Evolutionary conservation across 2,113 vertebrate genomes (phyloP).

Genomic region (Lepus americanus): DNA sequence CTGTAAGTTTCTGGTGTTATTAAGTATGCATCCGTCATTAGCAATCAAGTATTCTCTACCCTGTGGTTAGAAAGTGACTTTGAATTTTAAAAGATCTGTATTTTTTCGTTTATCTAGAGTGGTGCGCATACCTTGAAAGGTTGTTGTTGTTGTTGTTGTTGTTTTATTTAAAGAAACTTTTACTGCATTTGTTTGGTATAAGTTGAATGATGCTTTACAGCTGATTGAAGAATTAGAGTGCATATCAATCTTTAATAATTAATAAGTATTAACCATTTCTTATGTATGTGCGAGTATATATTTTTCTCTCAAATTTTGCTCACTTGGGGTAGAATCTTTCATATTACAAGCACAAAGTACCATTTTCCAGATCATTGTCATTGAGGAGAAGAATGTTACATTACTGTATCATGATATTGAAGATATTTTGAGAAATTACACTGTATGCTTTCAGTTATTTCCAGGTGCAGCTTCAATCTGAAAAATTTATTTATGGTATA

Average conservation of each 20-base stretch:
- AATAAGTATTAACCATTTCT: background rate
- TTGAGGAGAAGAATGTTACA: slow-evolving; percentile 37
- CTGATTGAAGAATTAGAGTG: slow-evolving; percentile 14
- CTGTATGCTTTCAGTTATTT: slow-evolving; percentile 55
- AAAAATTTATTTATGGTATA: slow-evolving; percentile 43
- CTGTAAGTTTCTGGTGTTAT: slow-evolving; percentile 51
- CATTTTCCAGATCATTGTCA: slow-evolving; percentile 30
- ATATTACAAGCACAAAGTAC: slow-evolving; percentile 50
- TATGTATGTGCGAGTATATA: background rate
- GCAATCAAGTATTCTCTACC: slow-evolving; percentile 35
- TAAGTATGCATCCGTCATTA: slow-evolving; percentile 72
- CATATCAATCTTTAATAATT: slow-evolving; percentile 16
- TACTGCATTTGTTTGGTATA: slow-evolving; percentile 63
- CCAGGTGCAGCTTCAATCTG: slow-evolving; percentile 27
- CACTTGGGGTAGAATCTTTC: background rate
- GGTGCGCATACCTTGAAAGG: slow-evolving; percentile 26
- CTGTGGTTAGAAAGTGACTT: slow-evolving; percentile 46
- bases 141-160: background rate
- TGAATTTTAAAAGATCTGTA: background rate
- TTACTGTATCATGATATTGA: slow-evolving; percentile 49
- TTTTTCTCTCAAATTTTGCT: slow-evolving; percentile 39
- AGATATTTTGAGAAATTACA: slow-evolving; percentile 58
- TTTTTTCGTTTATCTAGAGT: slow-evolving; percentile 32
- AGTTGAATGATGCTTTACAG: slow-evolving; percentile 6
- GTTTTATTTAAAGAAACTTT: background rate